phyloP scores from a whole-genome alignment of 2,113 vertebrate genomes.

The Acanthochromis polyacanthus region DNA sequence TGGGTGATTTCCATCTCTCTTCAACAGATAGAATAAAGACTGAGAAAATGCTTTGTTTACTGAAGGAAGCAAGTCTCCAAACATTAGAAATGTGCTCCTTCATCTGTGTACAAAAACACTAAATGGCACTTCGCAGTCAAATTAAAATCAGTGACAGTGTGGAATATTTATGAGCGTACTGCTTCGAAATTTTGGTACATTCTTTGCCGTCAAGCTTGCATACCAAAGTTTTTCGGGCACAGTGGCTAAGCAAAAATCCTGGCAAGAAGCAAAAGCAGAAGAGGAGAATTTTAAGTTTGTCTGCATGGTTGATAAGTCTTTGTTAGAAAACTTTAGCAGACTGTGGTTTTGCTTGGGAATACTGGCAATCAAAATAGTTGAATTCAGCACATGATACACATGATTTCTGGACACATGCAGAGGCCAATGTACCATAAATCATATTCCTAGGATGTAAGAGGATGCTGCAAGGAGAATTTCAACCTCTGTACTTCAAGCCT shows the following conservation, averaged over 20 bases:
- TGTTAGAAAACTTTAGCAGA: conserved; percentile 10
- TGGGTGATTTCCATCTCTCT: conserved; percentile 66
- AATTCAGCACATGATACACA: background rate
- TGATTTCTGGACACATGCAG: background rate
- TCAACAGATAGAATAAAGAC: conserved; percentile 35
- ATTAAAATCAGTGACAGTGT: conserved; percentile 66
- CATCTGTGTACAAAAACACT: conserved; percentile 54
- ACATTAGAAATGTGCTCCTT: conserved; percentile 57
- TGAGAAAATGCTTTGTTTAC: conserved; percentile 64
- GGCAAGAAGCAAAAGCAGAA: conserved; percentile 15
- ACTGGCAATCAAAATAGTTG: background rate
- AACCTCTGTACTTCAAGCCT: background rate
- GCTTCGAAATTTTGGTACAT: conserved; percentile 27
- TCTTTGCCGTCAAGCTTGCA: conserved; percentile 38
- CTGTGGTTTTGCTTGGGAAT: background rate
- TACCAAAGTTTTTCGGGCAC: conserved; percentile 20
- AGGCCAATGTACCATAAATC: background rate
- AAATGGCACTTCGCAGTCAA: conserved; percentile 63
- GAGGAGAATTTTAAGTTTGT: conserved; percentile 13
- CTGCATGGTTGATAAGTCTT: background rate
- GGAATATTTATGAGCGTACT: conserved; percentile 63
- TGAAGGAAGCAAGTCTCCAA: conserved; percentile 41
- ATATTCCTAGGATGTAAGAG: background rate
- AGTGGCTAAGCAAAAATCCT: conserved; percentile 28
- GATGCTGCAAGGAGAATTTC: background rate